phyloP scores from a whole-genome alignment of 2,797 vertebrate species.

The Aldrovandia affinis region DNA sequence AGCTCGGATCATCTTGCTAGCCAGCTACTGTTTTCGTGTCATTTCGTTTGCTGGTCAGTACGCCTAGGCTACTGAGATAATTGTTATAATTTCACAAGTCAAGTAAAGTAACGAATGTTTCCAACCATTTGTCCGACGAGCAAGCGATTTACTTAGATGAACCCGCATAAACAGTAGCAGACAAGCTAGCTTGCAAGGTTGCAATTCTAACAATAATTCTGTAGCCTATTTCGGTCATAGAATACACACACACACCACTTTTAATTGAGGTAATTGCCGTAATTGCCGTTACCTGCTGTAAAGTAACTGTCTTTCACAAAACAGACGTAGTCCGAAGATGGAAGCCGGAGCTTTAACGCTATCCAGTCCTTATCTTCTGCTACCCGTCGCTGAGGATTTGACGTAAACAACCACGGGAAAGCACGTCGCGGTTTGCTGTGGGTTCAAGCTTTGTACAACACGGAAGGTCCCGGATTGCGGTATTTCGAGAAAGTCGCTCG shows the following conservation, averaged over 20 bases:
- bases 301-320: neutral
- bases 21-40: neutral
- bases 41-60: neutral
- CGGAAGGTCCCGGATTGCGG: neutral
- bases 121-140: neutral
- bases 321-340: neutral
- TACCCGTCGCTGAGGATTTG: constrained; percentile 25
- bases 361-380: neutral
- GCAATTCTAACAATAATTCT: neutral
- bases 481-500: neutral
- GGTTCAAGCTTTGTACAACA: neutral
- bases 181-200: neutral
- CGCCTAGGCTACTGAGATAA: neutral
- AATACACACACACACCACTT: constrained; percentile 10
- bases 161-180: neutral
- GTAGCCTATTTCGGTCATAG: no score
- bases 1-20: neutral
- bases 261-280: constrained; percentile 3
- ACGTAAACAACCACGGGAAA: constrained; percentile 31
- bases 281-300: constrained; percentile 28
- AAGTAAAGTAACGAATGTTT: neutral
- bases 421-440: constrained; percentile 7
- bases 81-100: neutral
- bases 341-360: constrained; percentile 4
- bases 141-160: neutral